Evolutionary conservation across 2,888 invertebrate genomes (phyloP).

Genomic region (Parnassius smintheus): DNA sequence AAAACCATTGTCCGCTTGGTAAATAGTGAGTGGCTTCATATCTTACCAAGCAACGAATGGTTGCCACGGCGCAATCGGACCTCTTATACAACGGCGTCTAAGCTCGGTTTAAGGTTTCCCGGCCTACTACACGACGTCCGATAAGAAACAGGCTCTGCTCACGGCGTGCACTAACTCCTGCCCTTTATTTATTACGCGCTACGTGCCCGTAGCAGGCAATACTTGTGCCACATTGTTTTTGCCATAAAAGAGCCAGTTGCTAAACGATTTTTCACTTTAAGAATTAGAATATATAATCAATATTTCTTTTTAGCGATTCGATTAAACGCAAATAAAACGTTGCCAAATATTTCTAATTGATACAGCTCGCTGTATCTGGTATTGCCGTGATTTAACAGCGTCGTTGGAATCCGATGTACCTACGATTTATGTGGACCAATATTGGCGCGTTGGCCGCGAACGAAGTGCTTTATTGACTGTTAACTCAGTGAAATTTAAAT

Average conservation of each 20-base stretch:
- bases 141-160: constrained; percentile 67
- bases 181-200: constrained; percentile 72
- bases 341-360: constrained; percentile 66
- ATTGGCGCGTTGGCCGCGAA: constrained; percentile 35
- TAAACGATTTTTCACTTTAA: constrained; percentile 39
- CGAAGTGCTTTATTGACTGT: constrained; percentile 29
- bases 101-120: constrained; percentile 63
- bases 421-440: constrained; percentile 54
- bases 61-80: constrained; percentile 29
- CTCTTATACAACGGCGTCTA: constrained; percentile 41
- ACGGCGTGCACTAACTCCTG: constrained; percentile 64
- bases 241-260: constrained; percentile 31
- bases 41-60: constrained; percentile 18
- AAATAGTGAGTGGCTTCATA: constrained; percentile 18
- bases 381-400: constrained; percentile 67
- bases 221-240: constrained; percentile 42
- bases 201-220: constrained; percentile 66
- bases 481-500: too few relatives aligned
- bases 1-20: constrained; percentile 13
- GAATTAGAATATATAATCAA: constrained; percentile 18
- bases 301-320: constrained; percentile 24
- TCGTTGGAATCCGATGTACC: constrained; percentile 54
- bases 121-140: constrained; percentile 54
- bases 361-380: constrained; percentile 68
- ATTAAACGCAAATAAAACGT: constrained; percentile 29